Evolutionary conservation across 2,113 vertebrate species (phyloP).

Genomic region (Scalopus aquaticus): DNA sequence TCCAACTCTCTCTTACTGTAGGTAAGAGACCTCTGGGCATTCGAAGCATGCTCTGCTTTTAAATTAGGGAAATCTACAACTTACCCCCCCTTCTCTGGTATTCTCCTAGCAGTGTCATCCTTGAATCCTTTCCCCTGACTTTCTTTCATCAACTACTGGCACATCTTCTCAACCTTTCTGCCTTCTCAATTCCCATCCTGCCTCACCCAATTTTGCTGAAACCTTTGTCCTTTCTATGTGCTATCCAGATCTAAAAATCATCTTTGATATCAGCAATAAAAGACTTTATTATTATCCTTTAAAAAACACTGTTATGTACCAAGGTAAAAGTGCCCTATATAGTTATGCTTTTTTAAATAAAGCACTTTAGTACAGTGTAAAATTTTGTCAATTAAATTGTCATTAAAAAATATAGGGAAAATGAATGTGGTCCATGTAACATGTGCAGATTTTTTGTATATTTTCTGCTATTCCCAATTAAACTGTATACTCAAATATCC

Average conservation of each 20-base stretch:
- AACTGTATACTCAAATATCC: background rate
- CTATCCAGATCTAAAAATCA: conserved; percentile 12
- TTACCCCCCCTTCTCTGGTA: accelerated
- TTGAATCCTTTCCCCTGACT: background rate
- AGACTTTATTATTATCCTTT: conserved; percentile 33
- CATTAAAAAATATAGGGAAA: background rate
- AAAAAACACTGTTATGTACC: background rate
- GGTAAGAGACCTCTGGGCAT: conserved; percentile 40
- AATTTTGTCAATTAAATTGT: background rate
- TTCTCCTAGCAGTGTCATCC: conserved; percentile 1
- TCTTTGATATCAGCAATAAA: background rate
- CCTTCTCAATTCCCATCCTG: background rate
- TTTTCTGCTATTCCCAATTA: background rate
- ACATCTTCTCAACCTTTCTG: background rate
- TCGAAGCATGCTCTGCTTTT: conserved; percentile 57
- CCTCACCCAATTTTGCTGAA: background rate
- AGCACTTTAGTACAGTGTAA: background rate
- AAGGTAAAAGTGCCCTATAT: background rate
- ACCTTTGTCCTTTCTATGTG: background rate
- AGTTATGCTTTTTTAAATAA: conserved; percentile 52
- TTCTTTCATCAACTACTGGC: background rate
- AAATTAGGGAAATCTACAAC: conserved; percentile 58
- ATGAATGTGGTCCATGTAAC: background rate
- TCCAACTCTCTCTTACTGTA: conserved; percentile 60
- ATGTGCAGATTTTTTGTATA: background rate